Evolutionary conservation across 2,888 invertebrate genomes (phyloP).

Genomic region (Callinectes sapidus): DNA sequence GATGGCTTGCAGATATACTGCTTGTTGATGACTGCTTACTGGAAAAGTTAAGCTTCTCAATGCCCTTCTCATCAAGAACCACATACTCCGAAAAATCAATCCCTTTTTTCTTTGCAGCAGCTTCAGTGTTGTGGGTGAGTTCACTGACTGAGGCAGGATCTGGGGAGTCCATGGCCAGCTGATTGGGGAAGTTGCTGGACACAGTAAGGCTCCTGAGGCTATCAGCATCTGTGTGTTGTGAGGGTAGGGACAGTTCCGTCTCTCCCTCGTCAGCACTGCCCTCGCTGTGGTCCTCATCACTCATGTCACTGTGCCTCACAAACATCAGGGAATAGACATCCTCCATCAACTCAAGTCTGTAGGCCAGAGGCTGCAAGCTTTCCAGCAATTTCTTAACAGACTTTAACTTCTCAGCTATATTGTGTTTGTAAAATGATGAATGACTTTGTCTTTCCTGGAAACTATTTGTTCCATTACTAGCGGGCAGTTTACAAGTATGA

Average conservation of each 20-base stretch:
- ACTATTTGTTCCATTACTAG: constrained; percentile 20
- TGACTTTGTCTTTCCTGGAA: constrained; percentile 48
- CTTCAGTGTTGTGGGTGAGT: background rate
- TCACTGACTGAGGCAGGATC: background rate
- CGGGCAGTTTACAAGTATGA: background rate
- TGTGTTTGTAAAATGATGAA: constrained; percentile 46
- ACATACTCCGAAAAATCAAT: constrained; percentile 52
- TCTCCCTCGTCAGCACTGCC: constrained; percentile 61
- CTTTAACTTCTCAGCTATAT: constrained; percentile 60
- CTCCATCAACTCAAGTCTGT: constrained; percentile 65
- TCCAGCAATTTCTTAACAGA: constrained; percentile 43
- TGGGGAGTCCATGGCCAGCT: constrained; percentile 1
- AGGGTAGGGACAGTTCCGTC: constrained; percentile 49
- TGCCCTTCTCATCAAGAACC: background rate
- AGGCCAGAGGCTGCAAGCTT: constrained; percentile 62
- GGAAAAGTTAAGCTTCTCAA: constrained; percentile 10
- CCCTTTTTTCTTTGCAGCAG: constrained; percentile 35
- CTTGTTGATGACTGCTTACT: constrained; percentile 26
- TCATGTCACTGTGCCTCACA: constrained; percentile 61
- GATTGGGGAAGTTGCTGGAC: background rate
- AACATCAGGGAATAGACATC: constrained; percentile 66
- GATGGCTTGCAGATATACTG: constrained; percentile 22
- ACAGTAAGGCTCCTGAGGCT: constrained; percentile 48
- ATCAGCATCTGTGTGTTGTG: constrained; percentile 57
- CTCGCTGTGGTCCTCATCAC: constrained; percentile 68